Base-by-base conservation (phyloP, 2,113 vertebrate genomes). In the Phaetusa simplex region DNA sequence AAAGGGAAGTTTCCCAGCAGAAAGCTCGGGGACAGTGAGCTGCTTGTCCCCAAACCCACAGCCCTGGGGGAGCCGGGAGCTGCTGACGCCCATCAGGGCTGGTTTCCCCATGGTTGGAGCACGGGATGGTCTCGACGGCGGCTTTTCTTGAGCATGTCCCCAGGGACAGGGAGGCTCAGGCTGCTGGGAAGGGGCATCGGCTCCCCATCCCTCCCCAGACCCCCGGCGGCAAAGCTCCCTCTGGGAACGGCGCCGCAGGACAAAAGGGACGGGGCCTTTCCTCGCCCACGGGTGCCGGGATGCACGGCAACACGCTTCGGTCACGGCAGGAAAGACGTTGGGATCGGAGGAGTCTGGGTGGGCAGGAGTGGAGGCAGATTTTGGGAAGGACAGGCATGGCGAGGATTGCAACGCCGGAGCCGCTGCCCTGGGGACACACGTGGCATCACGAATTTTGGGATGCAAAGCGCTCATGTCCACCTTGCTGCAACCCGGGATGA, bases 71-170 rank as follows among this genome's bases (percentile, higher is more conserved):
- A 64, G 53, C 69, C 7, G 4, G 52, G 56, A 87, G 73, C 78
- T 4, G 6, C 42, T 4, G 42, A 3, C 36, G 55, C 45, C 52
- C 24, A 0, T 3, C 5, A 0, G 59, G 49, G 70, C 6, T 4
- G 7, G 18, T 27, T 45, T 50, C 14, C 40, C 73, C 11, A 0
- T 0, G 1, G 50, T 12, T 6, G 10, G 65, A 23, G 42, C 50
- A 29, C 17, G 14, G 43, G n/a, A 17, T 5, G 9, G 50, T 7
- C 15, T 6, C 56, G 2, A 0, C 0, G 0, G 3, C 2, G 30
- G 40, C 64, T 70, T 84, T n/a, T 62, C 43, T 49, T 1, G 0
- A 84, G 59, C 30, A 6, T 9, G 4, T 59, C 21, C 53, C 30
- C 30, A 4, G 38, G 32, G 32, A 77, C 26, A 67, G 58, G 78